Conservation (phyloP, 1,140 invertebrate genomes). For the Drosophila kurseongensis region DNA sequence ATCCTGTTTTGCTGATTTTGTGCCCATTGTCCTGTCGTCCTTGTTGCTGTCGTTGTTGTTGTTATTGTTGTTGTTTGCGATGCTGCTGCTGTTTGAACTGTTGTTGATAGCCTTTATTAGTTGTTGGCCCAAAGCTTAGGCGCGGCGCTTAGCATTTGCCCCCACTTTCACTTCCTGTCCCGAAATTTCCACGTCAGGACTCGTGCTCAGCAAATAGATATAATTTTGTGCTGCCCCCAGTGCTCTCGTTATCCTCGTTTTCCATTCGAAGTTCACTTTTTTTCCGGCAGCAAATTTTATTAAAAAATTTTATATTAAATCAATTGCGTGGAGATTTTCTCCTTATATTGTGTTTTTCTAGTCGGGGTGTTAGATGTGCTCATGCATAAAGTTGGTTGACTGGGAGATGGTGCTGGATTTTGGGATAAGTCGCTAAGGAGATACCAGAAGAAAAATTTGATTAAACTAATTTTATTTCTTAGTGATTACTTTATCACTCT, state of each 20-base stretch:
- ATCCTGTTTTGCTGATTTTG: conserved; percentile 28
- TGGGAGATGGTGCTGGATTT: neutral
- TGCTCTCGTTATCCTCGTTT: conserved; percentile 3
- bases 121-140: conserved; percentile 77
- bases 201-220: conserved; percentile 59
- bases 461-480: too few species aligned
- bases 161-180: conserved; percentile 40
- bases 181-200: conserved; percentile 15
- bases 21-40: conserved; percentile 28
- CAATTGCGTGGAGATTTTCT: conserved; percentile 77
- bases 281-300: conserved; percentile 72
- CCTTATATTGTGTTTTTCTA: conserved; percentile 21
- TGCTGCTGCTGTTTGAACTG: conserved; percentile 74
- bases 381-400: conserved; percentile 60
- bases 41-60: conserved; percentile 11
- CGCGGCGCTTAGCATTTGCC: conserved; percentile 66
- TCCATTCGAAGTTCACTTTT: conserved; percentile 35
- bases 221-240: neutral
- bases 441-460: too few species aligned
- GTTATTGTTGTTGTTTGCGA: conserved; percentile 24
- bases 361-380: conserved; percentile 68
- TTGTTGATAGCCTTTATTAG: conserved; percentile 82
- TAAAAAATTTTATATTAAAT: conserved; percentile 83
- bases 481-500: too few species aligned
- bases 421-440: neutral